A percentile compares a stretch with the other conserved stretches of the same genome.
phyloP scores from a whole-genome alignment of 2,888 invertebrate species.

The Drosophila phalerata region DNA sequence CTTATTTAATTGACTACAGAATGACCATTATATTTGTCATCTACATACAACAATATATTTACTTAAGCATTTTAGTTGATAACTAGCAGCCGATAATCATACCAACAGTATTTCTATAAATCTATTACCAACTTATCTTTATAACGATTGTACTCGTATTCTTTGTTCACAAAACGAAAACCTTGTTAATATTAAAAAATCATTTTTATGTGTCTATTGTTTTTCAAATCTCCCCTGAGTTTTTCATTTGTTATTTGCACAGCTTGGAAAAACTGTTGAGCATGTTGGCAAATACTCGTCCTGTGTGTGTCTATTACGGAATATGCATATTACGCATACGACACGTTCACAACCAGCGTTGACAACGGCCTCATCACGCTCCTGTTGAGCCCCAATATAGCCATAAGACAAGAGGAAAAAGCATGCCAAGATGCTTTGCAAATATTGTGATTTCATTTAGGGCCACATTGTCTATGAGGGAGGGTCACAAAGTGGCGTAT shows the following conservation, averaged over 20 bases:
- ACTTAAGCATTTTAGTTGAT: too few relatives aligned
- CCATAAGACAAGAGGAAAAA: constrained; percentile 4
- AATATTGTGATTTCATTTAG: constrained; percentile 69
- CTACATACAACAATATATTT: too few relatives aligned
- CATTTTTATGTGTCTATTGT: constrained; percentile 1
- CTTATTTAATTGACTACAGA: not conserved
- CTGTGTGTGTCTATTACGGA: constrained; percentile 20
- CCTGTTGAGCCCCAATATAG: constrained; percentile 15
- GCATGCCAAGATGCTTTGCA: constrained; percentile 45
- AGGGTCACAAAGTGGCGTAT: constrained; percentile 28
- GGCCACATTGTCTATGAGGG: constrained; percentile 14
- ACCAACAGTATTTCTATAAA: too few relatives aligned
- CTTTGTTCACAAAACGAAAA: too few relatives aligned
- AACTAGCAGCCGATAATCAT: too few relatives aligned
- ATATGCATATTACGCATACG: constrained; percentile 41
- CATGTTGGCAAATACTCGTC: constrained; percentile 21
- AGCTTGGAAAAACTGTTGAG: constrained; percentile 26
- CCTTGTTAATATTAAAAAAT: not conserved
- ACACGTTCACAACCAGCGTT: constrained; percentile 17
- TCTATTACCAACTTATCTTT: too few relatives aligned
- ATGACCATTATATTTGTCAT: not conserved
- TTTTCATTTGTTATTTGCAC: constrained; percentile 28
- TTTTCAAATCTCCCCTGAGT: constrained; percentile 3
- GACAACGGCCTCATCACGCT: constrained; percentile 17
- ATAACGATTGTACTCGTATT: too few relatives aligned